Evolutionary conservation across 2,888 invertebrate genomes (phyloP), one percentile per base, ranked within the genome.

Genomic region (Spialia ferax): DNA sequence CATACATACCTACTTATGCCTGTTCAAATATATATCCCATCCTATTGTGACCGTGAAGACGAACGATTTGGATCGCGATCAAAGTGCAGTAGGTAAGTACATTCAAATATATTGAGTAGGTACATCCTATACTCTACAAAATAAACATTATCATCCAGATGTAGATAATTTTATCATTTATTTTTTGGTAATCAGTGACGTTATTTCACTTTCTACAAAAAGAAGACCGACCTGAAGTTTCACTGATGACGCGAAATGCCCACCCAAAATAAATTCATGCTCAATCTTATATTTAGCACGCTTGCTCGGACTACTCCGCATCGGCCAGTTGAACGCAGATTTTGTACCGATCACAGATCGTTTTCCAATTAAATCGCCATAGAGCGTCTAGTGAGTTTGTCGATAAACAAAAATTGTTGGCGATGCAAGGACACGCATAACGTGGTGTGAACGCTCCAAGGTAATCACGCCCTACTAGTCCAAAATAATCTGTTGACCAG

Each of bases 201-300:
- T 45, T 64, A 59, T 70, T 71, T 69, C 62, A 73, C 75, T 77
- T 78, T 75, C 73, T 79, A 76, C 70, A 70, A 71, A 73, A 73
- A 69, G 50, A 71, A 61, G 60, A 71, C 61, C 65, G 69, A 69
- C 70, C 73, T 65, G 71, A 66, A 61, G 60, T 61, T 80, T 80
- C 79, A 85, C 80, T 84, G 88, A 90, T 93, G 94, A 93, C 93
- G 94, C 85, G 87, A 88, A 91, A 89, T 87, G 82, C 84, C 81
- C 79, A 85, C 91, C 88, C 78, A 91, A 93, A 94, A 94, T 94
- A 94, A 88, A 91, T 91, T 84, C 84, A 92, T 85, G 91, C 92
- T 89, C 91, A 86, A 86, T 89, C 79, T 87, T 94, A 94, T 93
- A 93, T 94, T 94, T 94, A 94, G 94, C 88, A 78, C 90, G 87